Conservation (phyloP, 1,140 invertebrate genomes). For the Drosophila tani region DNA sequence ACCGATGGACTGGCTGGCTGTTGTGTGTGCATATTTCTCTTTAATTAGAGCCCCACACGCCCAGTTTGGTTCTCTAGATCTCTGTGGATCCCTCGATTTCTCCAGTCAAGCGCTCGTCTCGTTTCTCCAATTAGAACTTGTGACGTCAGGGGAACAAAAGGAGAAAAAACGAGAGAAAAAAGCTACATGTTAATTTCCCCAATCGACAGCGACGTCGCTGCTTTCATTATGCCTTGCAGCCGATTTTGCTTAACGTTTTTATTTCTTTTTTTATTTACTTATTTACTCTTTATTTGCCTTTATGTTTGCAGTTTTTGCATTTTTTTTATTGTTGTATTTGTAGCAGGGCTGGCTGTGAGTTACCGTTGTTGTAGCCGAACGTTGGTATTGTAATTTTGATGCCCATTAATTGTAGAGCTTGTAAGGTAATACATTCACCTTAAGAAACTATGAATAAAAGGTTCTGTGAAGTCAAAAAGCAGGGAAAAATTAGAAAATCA, state of each 20-base stretch:
- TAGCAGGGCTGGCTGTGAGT: slow-evolving; percentile 23
- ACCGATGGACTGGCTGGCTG: slow-evolving; percentile 19
- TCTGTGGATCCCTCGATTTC: slow-evolving; percentile 19
- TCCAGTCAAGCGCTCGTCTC: slow-evolving; percentile 1
- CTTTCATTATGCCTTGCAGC: slow-evolving; percentile 35
- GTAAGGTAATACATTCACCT: neutral
- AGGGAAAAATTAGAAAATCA: neutral
- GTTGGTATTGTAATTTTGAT: slow-evolving; percentile 36
- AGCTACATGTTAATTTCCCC: slow-evolving; percentile 52
- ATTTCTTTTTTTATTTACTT: slow-evolving; percentile 4
- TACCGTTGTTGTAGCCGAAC: slow-evolving; percentile 25
- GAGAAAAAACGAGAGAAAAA: neutral
- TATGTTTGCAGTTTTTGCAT: slow-evolving; percentile 27
- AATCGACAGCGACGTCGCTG: slow-evolving; percentile 2
- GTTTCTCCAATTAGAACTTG: slow-evolving; percentile 61
- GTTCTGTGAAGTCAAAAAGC: too few species aligned
- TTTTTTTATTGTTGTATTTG: slow-evolving; percentile 8
- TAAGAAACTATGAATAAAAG: neutral
- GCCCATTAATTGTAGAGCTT: neutral
- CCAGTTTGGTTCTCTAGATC: slow-evolving; percentile 10
- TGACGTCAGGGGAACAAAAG: slow-evolving; percentile 29
- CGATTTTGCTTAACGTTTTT: slow-evolving; percentile 14
- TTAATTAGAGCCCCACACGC: slow-evolving; percentile 45
- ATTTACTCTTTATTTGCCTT: slow-evolving; percentile 12
- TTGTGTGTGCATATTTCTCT: slow-evolving; percentile 26